Evolutionary conservation across 1,140 invertebrate species (phyloP).

Genomic region (Steinernema khuongi): DNA sequence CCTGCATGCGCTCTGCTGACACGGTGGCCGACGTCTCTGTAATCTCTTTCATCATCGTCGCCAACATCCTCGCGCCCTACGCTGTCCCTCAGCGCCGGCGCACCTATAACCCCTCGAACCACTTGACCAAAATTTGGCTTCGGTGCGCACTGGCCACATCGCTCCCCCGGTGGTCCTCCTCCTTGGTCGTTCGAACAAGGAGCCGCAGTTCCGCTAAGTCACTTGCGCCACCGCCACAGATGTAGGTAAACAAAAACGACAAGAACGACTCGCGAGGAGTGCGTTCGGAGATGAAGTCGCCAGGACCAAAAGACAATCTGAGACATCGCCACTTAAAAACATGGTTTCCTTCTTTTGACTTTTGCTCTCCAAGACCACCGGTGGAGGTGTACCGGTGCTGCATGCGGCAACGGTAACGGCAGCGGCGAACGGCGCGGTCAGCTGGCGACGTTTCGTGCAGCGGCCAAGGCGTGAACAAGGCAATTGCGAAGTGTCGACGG

Average conservation of each 20-base stretch:
- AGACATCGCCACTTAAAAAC: not conserved
- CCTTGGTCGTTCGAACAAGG: not conserved
- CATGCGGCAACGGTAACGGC: not conserved
- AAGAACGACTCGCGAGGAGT: too few relatives aligned
- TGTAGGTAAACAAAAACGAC: conserved; percentile 17
- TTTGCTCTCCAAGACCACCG: not conserved
- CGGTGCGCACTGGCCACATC: not conserved
- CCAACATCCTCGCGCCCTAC: not conserved
- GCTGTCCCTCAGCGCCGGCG: not conserved
- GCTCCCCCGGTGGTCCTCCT: not conserved
- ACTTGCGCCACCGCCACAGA: conserved; percentile 4
- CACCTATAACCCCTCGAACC: conserved; percentile 1
- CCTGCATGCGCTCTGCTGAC: not conserved
- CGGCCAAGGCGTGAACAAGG: not conserved
- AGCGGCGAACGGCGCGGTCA: not conserved
- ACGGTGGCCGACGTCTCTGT: not conserved
- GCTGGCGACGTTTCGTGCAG: not conserved
- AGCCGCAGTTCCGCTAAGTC: conserved; percentile 14
- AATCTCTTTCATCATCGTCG: conserved; percentile 1
- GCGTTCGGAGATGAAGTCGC: conserved; percentile 6
- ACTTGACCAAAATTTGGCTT: conserved; percentile 3
- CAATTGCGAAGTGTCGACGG: not conserved
- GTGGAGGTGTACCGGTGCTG: not conserved
- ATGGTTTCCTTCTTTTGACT: not conserved
- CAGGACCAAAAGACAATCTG: not conserved